Evolutionary conservation across 2,888 invertebrate species (phyloP), one percentile per base, ranked within the genome.

Genomic region (Leistus spinibarbis): DNA sequence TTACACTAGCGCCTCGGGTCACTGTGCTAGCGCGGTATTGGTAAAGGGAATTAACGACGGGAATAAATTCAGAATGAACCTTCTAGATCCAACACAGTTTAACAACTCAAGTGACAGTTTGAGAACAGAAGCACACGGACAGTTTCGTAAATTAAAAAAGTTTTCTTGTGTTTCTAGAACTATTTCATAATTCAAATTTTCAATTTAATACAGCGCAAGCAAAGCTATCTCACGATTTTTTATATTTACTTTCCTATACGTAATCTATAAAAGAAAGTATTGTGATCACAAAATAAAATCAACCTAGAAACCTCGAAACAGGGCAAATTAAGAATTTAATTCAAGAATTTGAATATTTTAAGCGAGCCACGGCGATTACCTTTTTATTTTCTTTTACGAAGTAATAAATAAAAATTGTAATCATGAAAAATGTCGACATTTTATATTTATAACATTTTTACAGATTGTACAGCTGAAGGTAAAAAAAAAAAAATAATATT

Each of bases 161-260:
- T 63, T 75, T 75, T 75, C 23, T 40, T 23, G 40, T 60, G 19
- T 53, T 73, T 66, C 65, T 40, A 17, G 66, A 75, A 75, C 75
- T 68, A 75, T 75, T 75, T 75, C 63, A 75, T 75, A 75, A 75
- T 75, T 75, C 69, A 75, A 75, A 75, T 69, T 69, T 75, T 75
- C 75, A 75, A 75, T 75, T 64, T 68, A 67, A 73, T 66, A 67
- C 67, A 73, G 67, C 60, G 17, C 22, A 23, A 17, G 17, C 3
- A 53, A 16, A 54, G 66, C 24, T 10, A 20, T 60, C 62, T 60
- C 67, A 40, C 65, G 66, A 60, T 67, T 60, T 73, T 65, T 66
- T 67, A 19, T 57, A n/a, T 57, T 57, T 0, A 40, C 13, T 57
- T 60, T 60, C 3, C 20, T 60, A 17, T 22, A 57, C 17, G 19